phyloP scores from a whole-genome alignment of 2,113 vertebrate genomes.

The Calidris pygmaea region DNA sequence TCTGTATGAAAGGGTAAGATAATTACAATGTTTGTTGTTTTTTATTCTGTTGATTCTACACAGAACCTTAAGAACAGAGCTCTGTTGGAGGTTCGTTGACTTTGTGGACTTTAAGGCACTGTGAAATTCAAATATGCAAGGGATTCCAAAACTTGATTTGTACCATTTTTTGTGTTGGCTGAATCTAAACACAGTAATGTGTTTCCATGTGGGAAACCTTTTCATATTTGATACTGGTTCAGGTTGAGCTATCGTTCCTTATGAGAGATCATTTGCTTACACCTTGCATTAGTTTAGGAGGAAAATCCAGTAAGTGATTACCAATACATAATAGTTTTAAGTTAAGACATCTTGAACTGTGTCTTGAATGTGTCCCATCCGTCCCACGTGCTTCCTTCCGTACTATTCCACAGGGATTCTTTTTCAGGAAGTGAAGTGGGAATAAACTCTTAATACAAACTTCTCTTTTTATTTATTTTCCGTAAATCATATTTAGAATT shows the following conservation, averaged over 20 bases:
- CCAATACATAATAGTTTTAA: neutral
- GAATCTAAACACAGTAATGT: neutral
- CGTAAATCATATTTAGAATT: neutral
- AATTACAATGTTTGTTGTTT: accelerated
- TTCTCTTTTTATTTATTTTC: neutral
- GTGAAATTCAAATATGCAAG: neutral
- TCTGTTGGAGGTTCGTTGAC: neutral
- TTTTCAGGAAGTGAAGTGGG: neutral
- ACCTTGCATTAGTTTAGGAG: neutral
- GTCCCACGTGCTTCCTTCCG: accelerated
- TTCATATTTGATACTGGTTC: neutral
- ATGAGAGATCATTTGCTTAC: neutral
- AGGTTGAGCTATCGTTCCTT: neutral
- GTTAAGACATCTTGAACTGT: neutral
- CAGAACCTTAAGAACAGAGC: neutral
- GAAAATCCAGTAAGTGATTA: neutral
- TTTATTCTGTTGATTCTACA: neutral
- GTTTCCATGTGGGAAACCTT: neutral
- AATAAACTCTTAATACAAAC: neutral
- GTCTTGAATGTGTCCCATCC: neutral
- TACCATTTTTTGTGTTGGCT: accelerated
- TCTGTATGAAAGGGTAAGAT: neutral
- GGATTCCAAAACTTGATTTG: neutral
- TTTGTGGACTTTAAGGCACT: neutral
- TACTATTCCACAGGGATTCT: neutral